phyloP scores from a whole-genome alignment of 1,140 invertebrate species.

The Teleopsis dalmanni region DNA sequence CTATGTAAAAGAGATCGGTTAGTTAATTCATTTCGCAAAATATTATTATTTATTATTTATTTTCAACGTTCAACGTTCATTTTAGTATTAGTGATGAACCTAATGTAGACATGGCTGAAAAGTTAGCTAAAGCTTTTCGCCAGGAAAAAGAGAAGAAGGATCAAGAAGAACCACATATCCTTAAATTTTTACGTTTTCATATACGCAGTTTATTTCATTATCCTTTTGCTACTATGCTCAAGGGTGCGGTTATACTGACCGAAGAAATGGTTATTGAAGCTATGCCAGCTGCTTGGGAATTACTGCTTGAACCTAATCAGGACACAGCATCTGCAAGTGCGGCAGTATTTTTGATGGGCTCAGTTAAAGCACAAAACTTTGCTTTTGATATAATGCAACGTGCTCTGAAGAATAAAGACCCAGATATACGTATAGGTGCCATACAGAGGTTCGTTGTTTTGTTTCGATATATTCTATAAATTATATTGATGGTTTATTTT shows the following conservation, averaged over 20 bases:
- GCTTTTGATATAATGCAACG: conserved; percentile 81
- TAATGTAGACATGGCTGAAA: conserved; percentile 39
- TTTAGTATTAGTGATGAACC: conserved; percentile 38
- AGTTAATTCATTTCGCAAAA: not conserved
- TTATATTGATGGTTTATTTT: no score
- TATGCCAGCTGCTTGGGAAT: conserved; percentile 86
- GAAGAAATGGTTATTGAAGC: conserved; percentile 85
- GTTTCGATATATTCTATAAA: no score
- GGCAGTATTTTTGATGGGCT: conserved; percentile 83
- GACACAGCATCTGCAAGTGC: conserved; percentile 75
- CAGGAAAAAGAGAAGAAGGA: conserved; percentile 48
- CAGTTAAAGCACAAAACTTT: conserved; percentile 81
- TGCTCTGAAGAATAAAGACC: conserved; percentile 75
- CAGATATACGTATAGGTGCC: conserved; percentile 59
- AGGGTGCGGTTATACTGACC: conserved; percentile 82
- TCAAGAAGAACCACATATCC: conserved; percentile 59
- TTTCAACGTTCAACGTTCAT: no score
- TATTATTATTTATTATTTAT: conserved; percentile 7
- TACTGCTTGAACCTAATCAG: conserved; percentile 72
- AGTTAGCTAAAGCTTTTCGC: conserved; percentile 26
- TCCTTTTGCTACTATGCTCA: conserved; percentile 80
- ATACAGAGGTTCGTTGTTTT: conserved; percentile 42
- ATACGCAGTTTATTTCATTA: conserved; percentile 81
- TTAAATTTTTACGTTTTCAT: conserved; percentile 79
- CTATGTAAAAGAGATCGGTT: conserved; percentile 64